Percentiles rank a stretch among this genome's conserved stretches.
These are phyloP conservation scores for Apis cerana DNA, from an alignment of 1,140 invertebrate species.

Conservation along the genomic window DNA sequence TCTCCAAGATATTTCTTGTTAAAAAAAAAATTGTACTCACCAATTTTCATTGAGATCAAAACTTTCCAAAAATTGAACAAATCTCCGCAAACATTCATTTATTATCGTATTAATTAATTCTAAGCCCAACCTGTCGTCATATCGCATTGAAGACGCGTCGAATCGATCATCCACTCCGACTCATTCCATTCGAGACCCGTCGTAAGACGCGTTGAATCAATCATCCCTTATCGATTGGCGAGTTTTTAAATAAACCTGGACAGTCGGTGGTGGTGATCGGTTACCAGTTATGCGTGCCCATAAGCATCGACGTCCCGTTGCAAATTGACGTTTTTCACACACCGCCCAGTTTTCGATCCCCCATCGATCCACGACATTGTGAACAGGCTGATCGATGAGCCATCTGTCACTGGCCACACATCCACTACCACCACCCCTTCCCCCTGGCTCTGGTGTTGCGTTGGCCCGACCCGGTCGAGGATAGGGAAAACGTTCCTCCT, in stretches of 20 bases:
- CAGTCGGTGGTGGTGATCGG: conserved; percentile 27
- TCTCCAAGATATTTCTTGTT: too few relatives aligned
- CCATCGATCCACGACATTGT: conserved; percentile 38
- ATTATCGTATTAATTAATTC: too few relatives aligned
- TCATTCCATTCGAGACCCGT: neutral
- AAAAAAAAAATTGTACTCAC: too few relatives aligned
- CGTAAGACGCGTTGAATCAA: conserved; percentile 25
- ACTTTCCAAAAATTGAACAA: too few relatives aligned
- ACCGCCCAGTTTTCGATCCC: conserved; percentile 28
- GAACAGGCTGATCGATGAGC: conserved; percentile 59
- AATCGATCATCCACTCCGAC: too few relatives aligned
- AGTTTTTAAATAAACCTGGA: conserved; percentile 36
- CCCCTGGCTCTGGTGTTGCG: conserved; percentile 11
- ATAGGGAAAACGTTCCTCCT: conserved; percentile 62
- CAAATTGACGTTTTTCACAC: conserved; percentile 48
- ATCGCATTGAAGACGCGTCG: too few relatives aligned
- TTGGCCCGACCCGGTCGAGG: conserved; percentile 46
- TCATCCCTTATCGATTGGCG: neutral
- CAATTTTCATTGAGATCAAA: too few relatives aligned
- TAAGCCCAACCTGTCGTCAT: too few relatives aligned
- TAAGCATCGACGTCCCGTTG: conserved; percentile 60
- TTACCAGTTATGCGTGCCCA: conserved; percentile 3
- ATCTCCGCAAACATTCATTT: too few relatives aligned
- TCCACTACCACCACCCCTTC: neutral
- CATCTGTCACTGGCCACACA: conserved; percentile 50